phyloP scores from a whole-genome alignment of 2,888 invertebrate genomes.

The Melanostoma scalare region DNA sequence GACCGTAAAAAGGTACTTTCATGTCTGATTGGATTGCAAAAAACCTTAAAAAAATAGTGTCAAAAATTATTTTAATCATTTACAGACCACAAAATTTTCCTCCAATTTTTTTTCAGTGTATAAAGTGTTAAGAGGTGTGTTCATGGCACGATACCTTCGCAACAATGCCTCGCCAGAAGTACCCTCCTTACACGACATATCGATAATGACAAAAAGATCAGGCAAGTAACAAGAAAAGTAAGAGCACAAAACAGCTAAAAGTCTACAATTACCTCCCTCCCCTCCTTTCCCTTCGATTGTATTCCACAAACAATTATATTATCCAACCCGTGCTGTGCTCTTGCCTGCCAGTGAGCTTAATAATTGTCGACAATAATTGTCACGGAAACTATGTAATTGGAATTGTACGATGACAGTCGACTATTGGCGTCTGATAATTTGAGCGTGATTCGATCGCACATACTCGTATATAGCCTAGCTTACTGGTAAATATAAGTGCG shows the following conservation, averaged over 20 bases:
- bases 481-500: neutral
- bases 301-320: slow-evolving; percentile 31
- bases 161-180: slow-evolving; percentile 18
- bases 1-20: too few species aligned
- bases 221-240: slow-evolving; percentile 39
- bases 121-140: slow-evolving; percentile 44
- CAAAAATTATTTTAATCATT: too few species aligned
- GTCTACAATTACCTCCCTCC: slow-evolving; percentile 38
- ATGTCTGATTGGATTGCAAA: too few species aligned
- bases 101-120: slow-evolving; percentile 30
- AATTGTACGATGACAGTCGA: slow-evolving; percentile 31
- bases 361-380: slow-evolving; percentile 59
- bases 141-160: slow-evolving; percentile 26
- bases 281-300: slow-evolving; percentile 10
- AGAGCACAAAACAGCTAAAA: slow-evolving; percentile 9
- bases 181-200: slow-evolving; percentile 31
- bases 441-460: slow-evolving; percentile 19
- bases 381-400: slow-evolving; percentile 53
- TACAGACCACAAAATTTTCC: too few species aligned
- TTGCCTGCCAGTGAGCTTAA: slow-evolving; percentile 38
- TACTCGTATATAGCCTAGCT: too few species aligned
- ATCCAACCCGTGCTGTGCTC: slow-evolving; percentile 19
- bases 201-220: slow-evolving; percentile 61
- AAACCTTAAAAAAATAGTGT: too few species aligned
- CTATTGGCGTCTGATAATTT: slow-evolving; percentile 38